phyloP scores from a whole-genome alignment of 2,797 vertebrate species.

The Tauraco hartlaubi region DNA sequence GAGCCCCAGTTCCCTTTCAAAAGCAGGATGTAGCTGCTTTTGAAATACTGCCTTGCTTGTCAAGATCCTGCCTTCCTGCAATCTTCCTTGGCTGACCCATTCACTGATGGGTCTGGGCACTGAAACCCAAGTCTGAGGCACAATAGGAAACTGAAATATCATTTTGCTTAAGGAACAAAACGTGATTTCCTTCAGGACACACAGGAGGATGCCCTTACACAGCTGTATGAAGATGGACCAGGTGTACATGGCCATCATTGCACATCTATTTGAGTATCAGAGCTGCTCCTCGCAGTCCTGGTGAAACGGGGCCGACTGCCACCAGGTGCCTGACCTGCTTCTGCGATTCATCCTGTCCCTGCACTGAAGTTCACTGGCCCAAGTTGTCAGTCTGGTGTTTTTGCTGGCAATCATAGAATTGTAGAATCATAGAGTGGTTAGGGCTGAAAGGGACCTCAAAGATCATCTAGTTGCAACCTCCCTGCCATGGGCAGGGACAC shows the following conservation, averaged over 20 bases:
- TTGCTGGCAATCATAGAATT: not conserved
- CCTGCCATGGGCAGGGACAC: no score
- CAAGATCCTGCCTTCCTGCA: not conserved
- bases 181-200: not conserved
- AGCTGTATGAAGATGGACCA: not conserved
- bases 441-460: no score
- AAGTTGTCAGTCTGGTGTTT: no score
- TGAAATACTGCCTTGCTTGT: not conserved
- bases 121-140: not conserved
- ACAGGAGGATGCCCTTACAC: not conserved
- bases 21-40: not conserved
- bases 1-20: not conserved
- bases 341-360: not conserved
- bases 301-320: not conserved
- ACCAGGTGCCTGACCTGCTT: not conserved
- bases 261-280: not conserved
- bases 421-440: no score
- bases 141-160: fast-evolving
- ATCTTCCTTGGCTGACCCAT: not conserved
- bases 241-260: not conserved
- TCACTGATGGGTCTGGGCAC: not conserved
- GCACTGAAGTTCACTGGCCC: not conserved
- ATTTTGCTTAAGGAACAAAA: not conserved
- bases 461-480: no score
- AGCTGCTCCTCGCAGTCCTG: not conserved